phyloP scores from a whole-genome alignment of 2,888 invertebrate genomes.

The Drosophila barbarae region DNA sequence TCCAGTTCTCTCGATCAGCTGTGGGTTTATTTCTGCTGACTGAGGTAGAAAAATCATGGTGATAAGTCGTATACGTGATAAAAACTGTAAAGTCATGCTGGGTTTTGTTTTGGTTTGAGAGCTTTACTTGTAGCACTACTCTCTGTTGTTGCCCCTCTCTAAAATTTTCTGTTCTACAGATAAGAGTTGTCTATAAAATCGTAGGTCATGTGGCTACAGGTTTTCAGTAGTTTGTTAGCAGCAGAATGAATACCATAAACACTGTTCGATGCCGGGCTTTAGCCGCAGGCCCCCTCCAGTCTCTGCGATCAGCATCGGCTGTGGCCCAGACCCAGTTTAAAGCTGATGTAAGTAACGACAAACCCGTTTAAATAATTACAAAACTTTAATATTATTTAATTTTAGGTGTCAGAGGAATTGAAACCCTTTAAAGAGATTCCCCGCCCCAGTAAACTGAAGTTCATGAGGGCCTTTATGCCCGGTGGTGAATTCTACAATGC shows the following conservation, averaged over 20 bases:
- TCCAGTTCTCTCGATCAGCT: conserved; percentile 1
- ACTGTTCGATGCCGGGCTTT: conserved; percentile 4
- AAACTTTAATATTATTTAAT: too few relatives aligned
- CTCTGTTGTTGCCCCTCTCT: background rate
- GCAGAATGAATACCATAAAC: conserved; percentile 12
- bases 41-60: conserved; percentile 2
- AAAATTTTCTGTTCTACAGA: conserved; percentile 2
- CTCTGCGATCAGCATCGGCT: conserved; percentile 12
- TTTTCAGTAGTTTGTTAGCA: conserved; percentile 8
- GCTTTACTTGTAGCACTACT: background rate
- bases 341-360: background rate
- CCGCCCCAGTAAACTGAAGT: conserved; percentile 43
- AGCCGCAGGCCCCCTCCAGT: conserved; percentile 1
- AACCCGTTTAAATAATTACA: background rate
- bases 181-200: conserved; percentile 26
- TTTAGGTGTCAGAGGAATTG: background rate
- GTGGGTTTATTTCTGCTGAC: conserved; percentile 4
- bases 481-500: conserved; percentile 51
- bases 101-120: conserved; percentile 31
- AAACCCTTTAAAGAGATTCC: conserved; percentile 47
- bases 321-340: background rate
- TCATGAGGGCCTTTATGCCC: conserved; percentile 56
- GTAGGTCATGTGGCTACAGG: background rate
- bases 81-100: conserved; percentile 17
- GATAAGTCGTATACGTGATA: conserved; percentile 3